phyloP scores from a whole-genome alignment of 2,113 vertebrate genomes.

The Cynopterus brachyotis region DNA sequence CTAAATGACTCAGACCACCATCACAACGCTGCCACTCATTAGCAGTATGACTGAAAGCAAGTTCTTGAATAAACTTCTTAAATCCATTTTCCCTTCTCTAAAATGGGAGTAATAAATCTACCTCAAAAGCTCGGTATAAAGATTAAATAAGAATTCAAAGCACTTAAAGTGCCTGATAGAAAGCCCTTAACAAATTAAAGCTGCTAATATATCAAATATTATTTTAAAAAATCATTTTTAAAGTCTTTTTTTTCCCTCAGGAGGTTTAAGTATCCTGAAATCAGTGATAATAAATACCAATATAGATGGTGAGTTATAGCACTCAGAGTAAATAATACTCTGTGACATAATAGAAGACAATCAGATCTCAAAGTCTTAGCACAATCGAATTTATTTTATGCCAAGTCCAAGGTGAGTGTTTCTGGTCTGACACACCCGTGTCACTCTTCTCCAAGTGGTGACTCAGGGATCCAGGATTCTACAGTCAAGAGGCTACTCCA shows the following conservation, averaged over 20 bases:
- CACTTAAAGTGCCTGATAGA: not conserved
- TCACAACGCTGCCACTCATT: not conserved
- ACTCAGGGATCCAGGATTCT: not conserved
- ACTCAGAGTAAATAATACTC: not conserved
- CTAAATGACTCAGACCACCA: not conserved
- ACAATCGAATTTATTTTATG: not conserved
- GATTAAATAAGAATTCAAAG: slow-evolving; percentile 27
- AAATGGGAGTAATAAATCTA: slow-evolving; percentile 15
- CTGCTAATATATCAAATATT: not conserved
- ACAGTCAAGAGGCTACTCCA: not conserved
- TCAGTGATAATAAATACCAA: not conserved
- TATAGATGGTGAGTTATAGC: not conserved
- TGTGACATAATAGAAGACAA: not conserved
- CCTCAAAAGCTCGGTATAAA: not conserved
- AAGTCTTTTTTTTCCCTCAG: not conserved
- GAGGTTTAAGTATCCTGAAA: not conserved
- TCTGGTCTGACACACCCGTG: not conserved
- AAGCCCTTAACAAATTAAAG: not conserved
- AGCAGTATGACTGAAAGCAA: not conserved
- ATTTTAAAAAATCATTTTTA: not conserved
- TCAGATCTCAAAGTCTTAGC: not conserved
- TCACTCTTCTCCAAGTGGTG: not conserved
- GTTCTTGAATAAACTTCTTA: not conserved
- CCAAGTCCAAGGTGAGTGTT: not conserved
- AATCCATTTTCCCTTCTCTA: not conserved